Base-by-base conservation (phyloP, 2,888 invertebrate genomes). In the Heliothis peltigera region DNA sequence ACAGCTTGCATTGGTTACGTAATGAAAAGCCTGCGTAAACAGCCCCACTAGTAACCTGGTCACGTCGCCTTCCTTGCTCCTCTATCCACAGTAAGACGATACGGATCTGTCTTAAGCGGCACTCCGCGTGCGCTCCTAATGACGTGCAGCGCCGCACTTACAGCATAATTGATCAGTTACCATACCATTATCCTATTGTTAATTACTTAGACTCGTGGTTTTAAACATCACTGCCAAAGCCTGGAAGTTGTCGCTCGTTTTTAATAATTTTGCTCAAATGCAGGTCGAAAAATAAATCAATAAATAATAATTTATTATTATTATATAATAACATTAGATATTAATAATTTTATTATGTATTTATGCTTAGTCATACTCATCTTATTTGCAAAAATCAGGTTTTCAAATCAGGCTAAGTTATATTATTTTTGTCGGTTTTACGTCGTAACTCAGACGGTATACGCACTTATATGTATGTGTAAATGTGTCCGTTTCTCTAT, bases 1-100 rank as follows among this genome's bases (percentile, higher is more conserved):
- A 60, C 61, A 68, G 78, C 74, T 77, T 84, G 84, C 76, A 80
- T 54, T 73, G 83, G 78, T 89, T 90, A 85, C 87, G 84, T 88
- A 90, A 89, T 86, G 78, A 61, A 57, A 63, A 65, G 64, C 71
- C 81, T 84, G 85, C 87, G 87, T 82, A 85, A 82, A 80, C 73
- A 67, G 78, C 53, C 69, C 66, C 43, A 75, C 81, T 82, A 79
- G 81, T 57, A 89, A 62, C 74, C 87, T 2, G 47, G 75, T 82
- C 88, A 87, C 88, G 89, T 88, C 71, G 67, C 64, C 76, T 78
- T 77, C 83, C 77, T 79, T 78, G 74, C 81, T 83, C 73, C 79
- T 78, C 64, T 47, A 63, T 70, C 47, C 32, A 64, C 71, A 71
- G 64, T 62, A 70, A 73, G 51, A 48, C 62, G 59, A 66, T n/a